These are phyloP conservation scores for Malacoraja senta DNA, from an alignment of 2,797 vertebrate genomes.

Conservation along the genomic window DNA sequence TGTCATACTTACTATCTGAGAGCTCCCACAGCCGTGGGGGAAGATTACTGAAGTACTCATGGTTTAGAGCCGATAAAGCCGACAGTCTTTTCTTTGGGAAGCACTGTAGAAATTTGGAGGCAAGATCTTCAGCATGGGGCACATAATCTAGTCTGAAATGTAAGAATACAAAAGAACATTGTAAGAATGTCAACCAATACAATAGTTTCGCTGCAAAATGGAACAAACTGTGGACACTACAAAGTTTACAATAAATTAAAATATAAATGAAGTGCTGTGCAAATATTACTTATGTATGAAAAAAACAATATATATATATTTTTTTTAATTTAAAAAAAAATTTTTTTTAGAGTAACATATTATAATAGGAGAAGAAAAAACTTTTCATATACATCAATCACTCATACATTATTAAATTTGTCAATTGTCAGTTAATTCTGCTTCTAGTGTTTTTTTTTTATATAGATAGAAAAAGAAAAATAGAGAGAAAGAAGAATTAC, in stretches of 20 bases:
- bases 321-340: too few species aligned
- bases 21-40: constrained; percentile 89
- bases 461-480: too few species aligned
- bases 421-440: too few species aligned
- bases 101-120: constrained; percentile 89
- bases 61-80: constrained; percentile 81
- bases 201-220: not conserved
- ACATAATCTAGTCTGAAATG: constrained; percentile 76
- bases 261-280: constrained; percentile 10
- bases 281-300: not conserved
- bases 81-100: constrained; percentile 95
- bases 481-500: too few species aligned
- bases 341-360: too few species aligned
- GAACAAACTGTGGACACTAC: not conserved
- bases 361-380: too few species aligned
- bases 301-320: too few species aligned
- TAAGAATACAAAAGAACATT: constrained; percentile 6
- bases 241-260: constrained; percentile 7
- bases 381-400: too few species aligned
- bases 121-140: constrained; percentile 88
- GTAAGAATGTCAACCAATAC: constrained; percentile 31
- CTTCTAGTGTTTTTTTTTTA: too few species aligned
- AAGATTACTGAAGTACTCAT: constrained; percentile 89
- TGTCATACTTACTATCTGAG: constrained; percentile 78
- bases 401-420: too few species aligned